Base-by-base conservation (phyloP, 2,797 vertebrate genomes). In the Coracias cyanogaster region DNA sequence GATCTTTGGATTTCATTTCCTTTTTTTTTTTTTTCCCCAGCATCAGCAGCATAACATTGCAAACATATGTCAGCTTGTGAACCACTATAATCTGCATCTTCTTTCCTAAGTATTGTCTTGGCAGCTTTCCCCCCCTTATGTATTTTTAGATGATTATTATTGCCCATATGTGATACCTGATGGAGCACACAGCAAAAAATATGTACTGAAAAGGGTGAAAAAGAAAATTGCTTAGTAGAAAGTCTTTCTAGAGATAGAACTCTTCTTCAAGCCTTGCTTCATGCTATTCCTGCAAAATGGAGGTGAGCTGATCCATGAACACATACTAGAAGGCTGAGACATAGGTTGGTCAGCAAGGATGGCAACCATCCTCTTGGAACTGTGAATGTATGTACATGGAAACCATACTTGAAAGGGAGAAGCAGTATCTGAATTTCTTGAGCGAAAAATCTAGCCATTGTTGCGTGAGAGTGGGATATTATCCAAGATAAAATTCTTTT, bases 81-180 rank as follows among this genome's bases (percentile, higher is more conserved):
- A 66, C n/a, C n/a, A 62, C 46, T 73, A 70, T 73, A 88, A 86
- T 90, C 55, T 92, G 28, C 45, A 76, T 82, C 60, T 72, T 87
- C 49, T 62, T 85, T 89, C 57, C 22, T 54, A 77, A 83, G 43
- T 58, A 85, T 41, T 15, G 16, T 51, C 46, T 80, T 90, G 69
- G 20, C 57, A 74, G 13, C 7, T 57, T 60, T 6, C 4, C n/a
- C 17, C 13, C 15, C 29, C 22, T 24, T 46, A 80, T 76, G 31
- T 79, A 55, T 82, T 90, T 82, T 90, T 82, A 79, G 60, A 35
- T 58, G 1, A 60, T 57, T 84, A 57, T 76, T 86, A 33, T 79
- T 86, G 33, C 24, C 37, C 67, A 54, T 58, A 89, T 26, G 14
- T 5, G 4, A 54, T 37, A 51, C 25, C 45, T 49, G 37, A 52